Base-by-base conservation (phyloP, 2,113 vertebrate species). In the Aramus guarauna region DNA sequence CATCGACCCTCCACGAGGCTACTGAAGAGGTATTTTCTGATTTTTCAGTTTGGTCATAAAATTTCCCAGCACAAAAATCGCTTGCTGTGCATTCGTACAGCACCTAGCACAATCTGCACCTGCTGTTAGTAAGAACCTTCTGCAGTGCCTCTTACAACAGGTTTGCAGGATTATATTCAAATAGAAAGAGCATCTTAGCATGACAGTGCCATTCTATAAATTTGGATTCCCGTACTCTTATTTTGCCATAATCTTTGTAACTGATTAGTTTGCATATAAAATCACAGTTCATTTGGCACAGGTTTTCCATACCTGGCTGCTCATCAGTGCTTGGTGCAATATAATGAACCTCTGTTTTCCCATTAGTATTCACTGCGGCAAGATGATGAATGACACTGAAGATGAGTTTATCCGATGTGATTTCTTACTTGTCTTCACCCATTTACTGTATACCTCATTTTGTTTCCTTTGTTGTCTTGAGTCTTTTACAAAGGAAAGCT, bases 371-470 rank as follows among this genome's bases (percentile, higher is more conserved):
- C 96, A 62, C 63, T 41, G 48, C 71, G 83, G 79, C 43, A 71
- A 59, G 30, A 64, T 67, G 76, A 94, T 75, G 79, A 93, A 93
- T 58, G 34, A 79, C 43, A 74, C 34, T 53, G 24, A 87, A 89
- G 79, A 97, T 90, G 50, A 94, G 69, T 83, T 95, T 74, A 90
- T 94, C 53, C 47, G 47, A 83, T 87, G 64, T 60, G 76, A 91
- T 91, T 96, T 91, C 73, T 92, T 88, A 89, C 82, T 94, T 91
- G 80, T 47, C 67, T 94, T 93, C 55, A 85, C 52, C 55, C 53
- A 81, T 89, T 83, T 85, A 56, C 78, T 48, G 32, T 10, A 64
- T 39, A 50, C 24, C 81, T 85, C 66, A 47, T 89, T 89, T 87
- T 87, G 47, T 60, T 90, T 74, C 72, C 67, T 90, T 90, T 75